These are phyloP conservation scores for Halesus radiatus DNA, from an alignment of 1,140 invertebrate genomes.

Conservation along the genomic window DNA sequence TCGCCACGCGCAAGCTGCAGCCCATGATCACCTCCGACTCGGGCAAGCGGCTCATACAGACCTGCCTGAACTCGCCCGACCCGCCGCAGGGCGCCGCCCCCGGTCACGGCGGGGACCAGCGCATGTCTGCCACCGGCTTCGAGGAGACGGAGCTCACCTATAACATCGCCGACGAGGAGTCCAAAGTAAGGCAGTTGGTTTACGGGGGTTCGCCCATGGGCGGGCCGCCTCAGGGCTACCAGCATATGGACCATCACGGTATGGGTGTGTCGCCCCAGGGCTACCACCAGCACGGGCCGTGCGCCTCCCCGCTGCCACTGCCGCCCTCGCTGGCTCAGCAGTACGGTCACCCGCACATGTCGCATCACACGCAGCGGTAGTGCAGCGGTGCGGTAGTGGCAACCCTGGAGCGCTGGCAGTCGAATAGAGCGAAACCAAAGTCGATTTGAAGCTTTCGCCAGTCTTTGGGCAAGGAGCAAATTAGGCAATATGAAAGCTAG, in stretches of 20 bases:
- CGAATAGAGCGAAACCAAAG: background rate
- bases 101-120: constrained; percentile 85
- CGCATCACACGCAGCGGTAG: constrained; percentile 82
- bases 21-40: constrained; percentile 99
- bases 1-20: constrained; percentile 98
- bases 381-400: constrained; percentile 69
- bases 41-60: constrained; percentile 98
- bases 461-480: background rate
- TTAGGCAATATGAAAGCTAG: background rate
- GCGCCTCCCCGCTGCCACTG: constrained; percentile 73
- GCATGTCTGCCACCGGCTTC: constrained; percentile 98
- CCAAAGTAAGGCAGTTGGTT: constrained; percentile 96
- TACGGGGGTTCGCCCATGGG: constrained; percentile 77
- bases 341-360: constrained; percentile 75
- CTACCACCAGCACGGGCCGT: constrained; percentile 71
- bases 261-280: constrained; percentile 71
- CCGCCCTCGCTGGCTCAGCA: constrained; percentile 73
- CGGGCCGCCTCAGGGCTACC: constrained; percentile 74
- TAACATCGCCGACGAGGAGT: constrained; percentile 93
- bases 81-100: constrained; percentile 81
- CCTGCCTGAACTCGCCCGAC: constrained; percentile 98
- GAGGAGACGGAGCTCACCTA: constrained; percentile 98
- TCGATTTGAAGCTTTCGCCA: too few relatives aligned
- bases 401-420: constrained; percentile 9
- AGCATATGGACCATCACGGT: constrained; percentile 72